A percentile compares a stretch with the other conserved stretches of the same genome.
Evolutionary conservation across 2,888 invertebrate genomes (phyloP).

Genomic region (Abscondita cerata): DNA sequence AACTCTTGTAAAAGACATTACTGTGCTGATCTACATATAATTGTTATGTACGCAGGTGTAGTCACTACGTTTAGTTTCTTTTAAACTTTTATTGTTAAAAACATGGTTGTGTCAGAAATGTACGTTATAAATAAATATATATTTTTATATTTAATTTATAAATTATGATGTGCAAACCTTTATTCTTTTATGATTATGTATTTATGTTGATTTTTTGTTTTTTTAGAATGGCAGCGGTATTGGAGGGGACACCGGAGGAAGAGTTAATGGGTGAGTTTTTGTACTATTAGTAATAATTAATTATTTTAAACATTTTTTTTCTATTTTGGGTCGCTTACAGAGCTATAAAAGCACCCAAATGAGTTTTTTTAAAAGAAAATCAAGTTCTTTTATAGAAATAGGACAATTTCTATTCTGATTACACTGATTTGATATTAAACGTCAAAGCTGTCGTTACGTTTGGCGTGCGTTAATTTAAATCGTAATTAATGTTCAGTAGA

Average conservation of each 20-base stretch:
- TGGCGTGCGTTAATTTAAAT: no score
- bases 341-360: no score
- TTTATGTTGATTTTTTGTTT: conserved; percentile 65
- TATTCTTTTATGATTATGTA: conserved; percentile 61
- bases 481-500: no score
- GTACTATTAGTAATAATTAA: no score
- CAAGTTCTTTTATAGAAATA: no score
- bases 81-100: conserved; percentile 21
- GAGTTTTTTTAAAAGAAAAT: no score
- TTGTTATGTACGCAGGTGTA: conserved; percentile 28
- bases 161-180: conserved; percentile 41
- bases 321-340: no score
- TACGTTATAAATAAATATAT: conserved; percentile 23
- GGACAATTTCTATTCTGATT: no score
- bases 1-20: conserved; percentile 20
- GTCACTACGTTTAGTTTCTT: conserved; percentile 13
- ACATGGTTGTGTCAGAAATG: conserved; percentile 22
- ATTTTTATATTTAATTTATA: conserved; percentile 43
- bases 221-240: conserved; percentile 86
- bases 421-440: no score
- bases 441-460: no score
- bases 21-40: conserved; percentile 30
- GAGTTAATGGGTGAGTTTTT: conserved; percentile 80
- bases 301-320: no score
- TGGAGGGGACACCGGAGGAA: conserved; percentile 78